Base-by-base conservation (phyloP, 2,888 invertebrate genomes). In the Tinea trinotella region DNA sequence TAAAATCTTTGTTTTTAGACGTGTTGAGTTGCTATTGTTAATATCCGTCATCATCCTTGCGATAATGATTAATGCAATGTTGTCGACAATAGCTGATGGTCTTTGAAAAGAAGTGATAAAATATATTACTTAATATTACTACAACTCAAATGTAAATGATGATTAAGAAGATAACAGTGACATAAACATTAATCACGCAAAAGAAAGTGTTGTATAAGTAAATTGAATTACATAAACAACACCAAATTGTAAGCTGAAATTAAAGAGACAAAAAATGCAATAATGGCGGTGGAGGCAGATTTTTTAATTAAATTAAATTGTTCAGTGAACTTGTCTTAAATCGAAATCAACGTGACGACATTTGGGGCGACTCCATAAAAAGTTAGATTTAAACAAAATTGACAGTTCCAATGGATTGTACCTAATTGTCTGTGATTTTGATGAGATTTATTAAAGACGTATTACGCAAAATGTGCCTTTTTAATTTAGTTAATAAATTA, bases 301-400 rank as follows among this genome's bases (percentile, higher is more conserved):
- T 46, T 46, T 46, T 46, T 3, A 46, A 19, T 46, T 46, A 17
- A 46, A 46, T 17, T 46, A 46, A 46, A 46, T 46, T 46, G 46
- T 46, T 19, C 46, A 46, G n/a, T 46, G 46, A 46, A 46, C 46
- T 46, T 19, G 46, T 46, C 46, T 46, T 46, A 18, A 17, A 46
- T 18, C 19, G 19, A 19, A 46, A 46, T 46, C 46, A 40, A n/a
- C 13, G 46, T 46, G 46, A 5, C 1, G 19, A 10, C 46, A 46
- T 46, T 46, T 19, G 19, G 46, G 46, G n/a, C 15, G 46, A 19
- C 1, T 15, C 46, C 46, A 19, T 40, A 40, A 54, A 54, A 36
- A 17, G 18, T n/a, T 10, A 15, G 50, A 49, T 54, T 54, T 50
- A 54, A 54, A 20, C 54, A 49, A 48, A 49, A 49, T 35, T 49